Conservation (phyloP, 2,888 invertebrate species). For the Ichneumon xanthorius region DNA sequence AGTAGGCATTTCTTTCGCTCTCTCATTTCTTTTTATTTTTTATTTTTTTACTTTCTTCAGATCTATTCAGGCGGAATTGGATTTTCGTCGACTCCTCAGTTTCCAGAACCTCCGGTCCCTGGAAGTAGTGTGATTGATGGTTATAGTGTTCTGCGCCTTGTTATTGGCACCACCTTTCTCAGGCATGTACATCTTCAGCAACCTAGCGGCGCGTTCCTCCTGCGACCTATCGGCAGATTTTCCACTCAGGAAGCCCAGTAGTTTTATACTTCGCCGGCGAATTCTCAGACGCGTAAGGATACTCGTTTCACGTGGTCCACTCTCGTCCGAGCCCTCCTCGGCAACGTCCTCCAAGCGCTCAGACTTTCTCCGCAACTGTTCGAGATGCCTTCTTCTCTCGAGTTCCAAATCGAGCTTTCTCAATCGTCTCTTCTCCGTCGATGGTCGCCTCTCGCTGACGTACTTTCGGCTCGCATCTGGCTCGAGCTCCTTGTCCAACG, state of each 20-base stretch:
- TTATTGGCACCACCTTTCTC: conserved; percentile 73
- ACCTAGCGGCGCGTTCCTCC: conserved; percentile 80
- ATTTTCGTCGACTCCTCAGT: conserved; percentile 80
- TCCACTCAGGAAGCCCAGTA: conserved; percentile 82
- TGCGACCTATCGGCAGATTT: conserved; percentile 78
- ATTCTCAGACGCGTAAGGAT: conserved; percentile 78
- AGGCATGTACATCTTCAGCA: conserved; percentile 80
- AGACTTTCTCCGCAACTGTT: conserved; percentile 77
- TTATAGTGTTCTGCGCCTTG: conserved; percentile 80
- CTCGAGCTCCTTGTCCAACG: conserved; percentile 65
- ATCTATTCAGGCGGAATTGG: conserved; percentile 77
- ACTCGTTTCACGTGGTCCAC: conserved; percentile 74
- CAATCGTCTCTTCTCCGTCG: conserved; percentile 66
- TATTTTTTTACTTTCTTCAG: not conserved
- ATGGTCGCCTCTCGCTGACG: conserved; percentile 59
- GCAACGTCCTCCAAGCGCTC: conserved; percentile 73
- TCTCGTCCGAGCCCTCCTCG: conserved; percentile 74
- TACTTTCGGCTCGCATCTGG: conserved; percentile 57
- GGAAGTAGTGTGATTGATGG: conserved; percentile 82
- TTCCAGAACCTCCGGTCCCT: conserved; percentile 83
- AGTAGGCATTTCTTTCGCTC: conserved; percentile 48
- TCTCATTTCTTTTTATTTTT: not conserved
- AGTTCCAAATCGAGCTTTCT: conserved; percentile 72
- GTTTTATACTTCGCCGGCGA: conserved; percentile 79
- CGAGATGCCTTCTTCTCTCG: conserved; percentile 74